Evolutionary conservation across 2,113 vertebrate genomes (phyloP).

Genomic region (Sinocyclocheilus anophthalmus): DNA sequence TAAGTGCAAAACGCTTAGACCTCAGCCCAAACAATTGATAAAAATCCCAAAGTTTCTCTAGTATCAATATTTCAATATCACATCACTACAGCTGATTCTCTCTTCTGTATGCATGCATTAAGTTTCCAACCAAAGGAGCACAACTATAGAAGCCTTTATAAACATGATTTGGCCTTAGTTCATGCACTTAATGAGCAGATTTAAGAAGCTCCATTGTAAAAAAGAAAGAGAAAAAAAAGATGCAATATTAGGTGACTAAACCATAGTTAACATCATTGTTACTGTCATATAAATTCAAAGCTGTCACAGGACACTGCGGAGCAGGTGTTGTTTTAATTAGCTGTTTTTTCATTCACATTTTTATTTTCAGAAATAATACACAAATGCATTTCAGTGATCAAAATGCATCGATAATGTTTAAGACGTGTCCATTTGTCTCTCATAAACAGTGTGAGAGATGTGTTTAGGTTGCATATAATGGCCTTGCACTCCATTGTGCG

Average conservation of each 20-base stretch:
- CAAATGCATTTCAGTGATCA: background rate
- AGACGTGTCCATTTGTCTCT: slow-evolving; percentile 5
- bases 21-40: background rate
- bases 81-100: background rate
- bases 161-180: background rate
- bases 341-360: background rate
- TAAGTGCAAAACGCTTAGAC: background rate
- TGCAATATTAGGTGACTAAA: background rate
- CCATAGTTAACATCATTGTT: background rate
- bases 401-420: background rate
- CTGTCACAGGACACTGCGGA: background rate
- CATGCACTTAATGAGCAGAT: background rate
- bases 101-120: background rate
- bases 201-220: background rate
- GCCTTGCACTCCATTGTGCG: background rate
- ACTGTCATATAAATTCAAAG: background rate
- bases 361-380: background rate
- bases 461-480: background rate
- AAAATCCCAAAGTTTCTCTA: background rate
- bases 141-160: background rate
- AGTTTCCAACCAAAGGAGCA: background rate
- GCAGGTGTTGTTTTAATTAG: background rate
- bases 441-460: background rate
- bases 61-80: background rate
- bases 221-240: too few relatives aligned